Evolutionary conservation across 1,140 invertebrate genomes (phyloP).

Genomic region (Pseudomyrmex gracilis): DNA sequence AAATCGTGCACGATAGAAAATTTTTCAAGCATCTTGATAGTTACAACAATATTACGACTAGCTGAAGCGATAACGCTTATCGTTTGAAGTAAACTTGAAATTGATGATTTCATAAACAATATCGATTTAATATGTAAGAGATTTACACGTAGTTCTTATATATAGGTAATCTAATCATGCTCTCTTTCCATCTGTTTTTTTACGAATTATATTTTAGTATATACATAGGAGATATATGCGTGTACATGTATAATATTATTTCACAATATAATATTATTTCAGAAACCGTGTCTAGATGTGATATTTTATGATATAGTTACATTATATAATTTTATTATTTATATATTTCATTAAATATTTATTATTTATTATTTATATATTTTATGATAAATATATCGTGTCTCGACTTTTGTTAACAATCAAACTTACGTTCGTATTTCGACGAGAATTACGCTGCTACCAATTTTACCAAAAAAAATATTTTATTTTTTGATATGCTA

Average conservation of each 20-base stretch:
- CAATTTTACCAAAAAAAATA: background rate
- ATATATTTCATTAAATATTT: too few relatives aligned
- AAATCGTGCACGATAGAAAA: conserved; percentile 45
- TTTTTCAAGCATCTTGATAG: background rate
- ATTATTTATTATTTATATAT: too few relatives aligned
- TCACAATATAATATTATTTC: background rate
- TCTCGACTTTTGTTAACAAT: too few relatives aligned
- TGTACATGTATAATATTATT: background rate
- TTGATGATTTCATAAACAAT: conserved; percentile 29
- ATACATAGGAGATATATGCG: background rate
- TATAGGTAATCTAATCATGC: background rate
- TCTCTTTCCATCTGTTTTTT: background rate
- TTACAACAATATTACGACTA: conserved; percentile 30
- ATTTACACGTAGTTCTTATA: background rate
- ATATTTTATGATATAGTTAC: too few relatives aligned
- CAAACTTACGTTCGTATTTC: too few relatives aligned
- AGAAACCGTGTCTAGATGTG: background rate
- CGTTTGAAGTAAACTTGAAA: conserved; percentile 19
- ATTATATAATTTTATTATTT: too few relatives aligned
- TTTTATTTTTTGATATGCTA: background rate
- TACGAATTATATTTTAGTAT: background rate
- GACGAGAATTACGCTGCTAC: too few relatives aligned
- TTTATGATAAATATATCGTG: too few relatives aligned
- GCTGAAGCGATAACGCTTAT: background rate
- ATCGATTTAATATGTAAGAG: background rate